Evolutionary conservation across 1,140 invertebrate genomes (phyloP), one percentile per base, ranked within the genome.

Genomic region (Alviniconcha marisindica): DNA sequence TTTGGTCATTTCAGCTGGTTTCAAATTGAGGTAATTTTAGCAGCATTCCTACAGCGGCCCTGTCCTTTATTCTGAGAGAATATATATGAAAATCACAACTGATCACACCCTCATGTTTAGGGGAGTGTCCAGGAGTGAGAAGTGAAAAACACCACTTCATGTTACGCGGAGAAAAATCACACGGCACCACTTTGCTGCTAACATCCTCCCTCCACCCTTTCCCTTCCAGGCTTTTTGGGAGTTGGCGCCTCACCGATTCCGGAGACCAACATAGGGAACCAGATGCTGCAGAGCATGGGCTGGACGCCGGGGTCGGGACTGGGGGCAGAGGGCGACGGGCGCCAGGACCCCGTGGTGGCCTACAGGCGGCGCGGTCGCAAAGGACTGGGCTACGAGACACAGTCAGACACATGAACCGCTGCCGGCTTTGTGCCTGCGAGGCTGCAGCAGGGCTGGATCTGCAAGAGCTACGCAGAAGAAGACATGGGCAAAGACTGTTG

Each of bases 231-330:
- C 69, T 88, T 83, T 78, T 82, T 90, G 71, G 87, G 87, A 66
- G 86, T 83, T 12, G 82, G 88, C 36, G 86, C 90, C 15, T 76
- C 85, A 0, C 90, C 92, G 18, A 90, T 93, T 44, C 89, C 92
- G 28, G 91, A 92, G 33, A 85, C 79, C 63, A 93, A 93, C 82
- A 87, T 93, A 76, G 92, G 92, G 1, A 91, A 89, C 82, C 84
- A 87, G 60, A 90, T 93, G 86, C 84, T 92, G 33, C 89, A 91
- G 81, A 90, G 84, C 40, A 91, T 92, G 91, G 91, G 92, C 14
- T 93, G 92, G 93, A 84, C 85, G 28, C 92, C 93, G 7, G 92
- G 93, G 2, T 88, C 86, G 28, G 91, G 90, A 21, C 85, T 93
- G 69, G 92, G 92, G 40, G 77, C 89, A 31, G 83, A 89, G 28